A percentile compares a stretch with the other conserved stretches of the same genome.
These are phyloP conservation scores for Oreotrochilus melanogaster DNA, from an alignment of 2,113 vertebrate species.

Conservation along the genomic window DNA sequence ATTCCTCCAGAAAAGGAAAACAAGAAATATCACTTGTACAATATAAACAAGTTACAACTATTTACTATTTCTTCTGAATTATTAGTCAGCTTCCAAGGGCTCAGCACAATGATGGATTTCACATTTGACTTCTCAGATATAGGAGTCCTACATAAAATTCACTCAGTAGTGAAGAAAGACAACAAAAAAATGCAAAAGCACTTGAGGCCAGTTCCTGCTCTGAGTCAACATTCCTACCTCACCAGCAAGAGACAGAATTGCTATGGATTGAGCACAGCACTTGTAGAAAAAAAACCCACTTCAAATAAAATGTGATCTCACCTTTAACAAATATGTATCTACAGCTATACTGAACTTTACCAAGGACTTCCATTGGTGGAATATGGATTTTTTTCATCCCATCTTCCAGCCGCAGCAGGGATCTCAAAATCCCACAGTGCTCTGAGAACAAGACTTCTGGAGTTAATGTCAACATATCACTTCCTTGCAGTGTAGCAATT, in stretches of 20 bases:
- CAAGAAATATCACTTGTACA: background rate
- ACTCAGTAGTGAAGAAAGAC: background rate
- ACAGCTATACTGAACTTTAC: slow-evolving; percentile 20
- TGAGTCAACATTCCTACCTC: background rate
- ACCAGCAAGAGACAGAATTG: background rate
- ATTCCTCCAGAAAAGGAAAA: background rate
- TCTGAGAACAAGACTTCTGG: background rate
- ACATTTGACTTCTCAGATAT: background rate
- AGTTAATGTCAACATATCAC: background rate
- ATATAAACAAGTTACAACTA: background rate
- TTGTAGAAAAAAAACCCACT: background rate
- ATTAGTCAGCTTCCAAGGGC: background rate
- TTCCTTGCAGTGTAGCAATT: background rate
- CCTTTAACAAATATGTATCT: slow-evolving; percentile 1
- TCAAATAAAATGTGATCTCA: background rate
- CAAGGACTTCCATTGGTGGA: background rate
- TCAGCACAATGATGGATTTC: background rate
- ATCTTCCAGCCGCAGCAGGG: background rate
- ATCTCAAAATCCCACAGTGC: background rate
- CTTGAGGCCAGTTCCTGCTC: background rate
- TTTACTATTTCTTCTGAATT: background rate
- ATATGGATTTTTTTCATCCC: slow-evolving; percentile 6
- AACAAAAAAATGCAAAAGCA: background rate
- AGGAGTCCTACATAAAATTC: background rate
- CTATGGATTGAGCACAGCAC: background rate